A percentile compares a stretch with the other conserved stretches of the same genome.
Evolutionary conservation across 2,797 vertebrate species (phyloP).

Genomic region (Anabacerthia variegaticeps): DNA sequence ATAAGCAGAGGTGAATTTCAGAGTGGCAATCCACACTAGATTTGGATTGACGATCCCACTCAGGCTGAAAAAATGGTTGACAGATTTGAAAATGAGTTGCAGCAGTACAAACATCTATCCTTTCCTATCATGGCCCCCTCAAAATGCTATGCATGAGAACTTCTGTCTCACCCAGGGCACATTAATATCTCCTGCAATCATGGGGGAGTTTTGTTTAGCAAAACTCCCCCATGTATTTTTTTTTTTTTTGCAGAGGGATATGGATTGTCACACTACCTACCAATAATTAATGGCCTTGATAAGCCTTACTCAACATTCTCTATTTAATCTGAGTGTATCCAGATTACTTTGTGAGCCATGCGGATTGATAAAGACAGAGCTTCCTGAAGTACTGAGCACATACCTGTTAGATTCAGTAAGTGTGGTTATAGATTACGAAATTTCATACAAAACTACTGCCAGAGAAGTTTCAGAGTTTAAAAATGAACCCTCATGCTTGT

Average conservation of each 20-base stretch:
- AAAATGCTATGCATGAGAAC: background rate
- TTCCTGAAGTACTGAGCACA: background rate
- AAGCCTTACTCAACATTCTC: background rate
- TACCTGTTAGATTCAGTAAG: background rate
- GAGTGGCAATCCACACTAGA: background rate
- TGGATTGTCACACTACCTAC: background rate
- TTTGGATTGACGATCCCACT: background rate
- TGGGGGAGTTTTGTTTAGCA: background rate
- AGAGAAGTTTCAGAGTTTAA: background rate
- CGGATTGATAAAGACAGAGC: background rate
- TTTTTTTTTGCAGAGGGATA: background rate
- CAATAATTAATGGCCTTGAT: background rate
- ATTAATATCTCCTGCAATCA: background rate
- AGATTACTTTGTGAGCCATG: background rate
- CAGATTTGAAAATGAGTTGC: background rate
- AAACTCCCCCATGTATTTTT: fast-evolving
- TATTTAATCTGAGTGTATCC: background rate
- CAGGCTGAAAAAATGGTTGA: background rate
- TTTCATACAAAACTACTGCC: background rate
- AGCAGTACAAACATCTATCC: background rate
- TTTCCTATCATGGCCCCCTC: background rate
- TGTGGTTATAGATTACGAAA: background rate
- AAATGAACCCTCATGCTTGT: background rate
- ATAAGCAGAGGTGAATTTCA: background rate
- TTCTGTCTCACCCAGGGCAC: background rate